Evolutionary conservation across 2,888 invertebrate species (phyloP), one percentile per base, ranked within the genome.

Genomic region (Megastigmus dorsalis): DNA sequence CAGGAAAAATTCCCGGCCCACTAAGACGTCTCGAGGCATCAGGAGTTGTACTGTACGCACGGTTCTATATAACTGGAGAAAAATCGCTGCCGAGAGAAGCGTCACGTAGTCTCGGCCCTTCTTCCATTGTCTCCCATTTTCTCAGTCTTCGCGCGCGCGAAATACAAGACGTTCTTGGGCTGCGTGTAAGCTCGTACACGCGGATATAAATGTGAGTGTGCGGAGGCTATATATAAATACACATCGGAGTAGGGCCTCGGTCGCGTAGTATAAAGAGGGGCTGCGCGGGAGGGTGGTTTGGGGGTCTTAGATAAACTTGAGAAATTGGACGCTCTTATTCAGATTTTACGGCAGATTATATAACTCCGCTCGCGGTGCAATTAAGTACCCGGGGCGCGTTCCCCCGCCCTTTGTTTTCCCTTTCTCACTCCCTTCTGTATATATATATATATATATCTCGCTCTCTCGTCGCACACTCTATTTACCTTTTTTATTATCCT

Each of bases 281-380:
- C n/a, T 43, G 3, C 52, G n/a, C n/a, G 3, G 28, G 6, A 30
- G 59, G 65, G 71, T 66, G 62, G 68, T 66, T 15, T n/a, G n/a
- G n/a, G 57, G 23, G 67, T 71, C 77, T 79, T 76, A 79, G 81
- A 83, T 80, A 82, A 82, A 82, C 78, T 80, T 82, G 80, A 82
- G 77, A 79, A 84, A 84, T 82, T 81, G 79, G 80, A 74, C 80
- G 75, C 78, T 80, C 79, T 83, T 84, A 82, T 82, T 83, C 84
- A 80, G 82, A 81, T 84, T 84, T 82, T 79, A 80, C 79, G 77
- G 79, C 76, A 81, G 84, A 83, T 83, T 83, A 82, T 80, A 80
- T 67, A 65, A 50, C 45, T 55, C 20, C 15, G 28, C 20, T 10
- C 38, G 54, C 33, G 63, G 63, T 75, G 81, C 80, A 82, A 84